Percentiles rank a stretch among this genome's conserved stretches.
Evolutionary conservation across 2,888 invertebrate species (phyloP).

Genomic region (Habroteleia sp.): DNA sequence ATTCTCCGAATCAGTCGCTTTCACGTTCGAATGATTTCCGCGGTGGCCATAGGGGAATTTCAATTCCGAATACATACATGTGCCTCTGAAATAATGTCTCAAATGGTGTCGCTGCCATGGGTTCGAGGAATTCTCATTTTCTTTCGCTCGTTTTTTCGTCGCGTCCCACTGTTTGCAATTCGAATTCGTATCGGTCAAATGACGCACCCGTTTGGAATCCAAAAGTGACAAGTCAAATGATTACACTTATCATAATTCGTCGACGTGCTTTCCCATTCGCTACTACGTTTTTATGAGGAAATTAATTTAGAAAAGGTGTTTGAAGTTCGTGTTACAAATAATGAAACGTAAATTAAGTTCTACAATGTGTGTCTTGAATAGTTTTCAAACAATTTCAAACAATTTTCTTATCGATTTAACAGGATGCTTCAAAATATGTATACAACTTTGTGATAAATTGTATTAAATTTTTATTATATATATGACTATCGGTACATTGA

Average conservation of each 20-base stretch:
- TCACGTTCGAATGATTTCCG: slow-evolving; percentile 62
- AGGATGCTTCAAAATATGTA: too few relatives aligned
- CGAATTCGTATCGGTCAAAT: slow-evolving; percentile 49
- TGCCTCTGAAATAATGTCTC: slow-evolving; percentile 53
- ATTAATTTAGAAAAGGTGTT: too few relatives aligned
- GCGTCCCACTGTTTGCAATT: slow-evolving; percentile 46
- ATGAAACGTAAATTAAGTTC: too few relatives aligned
- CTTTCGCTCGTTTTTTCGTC: slow-evolving; percentile 42
- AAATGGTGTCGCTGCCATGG: slow-evolving; percentile 50
- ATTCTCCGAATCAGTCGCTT: slow-evolving; percentile 64
- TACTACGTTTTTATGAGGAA: too few relatives aligned
- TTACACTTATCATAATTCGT: slow-evolving; percentile 50
- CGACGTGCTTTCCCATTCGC: too few relatives aligned
- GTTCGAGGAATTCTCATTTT: slow-evolving; percentile 50
- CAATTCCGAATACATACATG: slow-evolving; percentile 55
- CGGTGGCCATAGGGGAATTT: slow-evolving; percentile 57
- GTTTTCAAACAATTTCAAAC: too few relatives aligned
- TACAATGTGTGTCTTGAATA: too few relatives aligned
- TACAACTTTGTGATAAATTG: too few relatives aligned
- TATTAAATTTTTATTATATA: too few relatives aligned
- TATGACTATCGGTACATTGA: too few relatives aligned
- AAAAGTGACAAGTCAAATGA: slow-evolving; percentile 25
- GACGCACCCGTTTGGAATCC: slow-evolving; percentile 52
- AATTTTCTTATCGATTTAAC: too few relatives aligned
- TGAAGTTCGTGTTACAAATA: too few relatives aligned